Evolutionary conservation across 2,113 vertebrate genomes (phyloP), one percentile per base, ranked within the genome.

Genomic region (Psilopsiagon aymara): DNA sequence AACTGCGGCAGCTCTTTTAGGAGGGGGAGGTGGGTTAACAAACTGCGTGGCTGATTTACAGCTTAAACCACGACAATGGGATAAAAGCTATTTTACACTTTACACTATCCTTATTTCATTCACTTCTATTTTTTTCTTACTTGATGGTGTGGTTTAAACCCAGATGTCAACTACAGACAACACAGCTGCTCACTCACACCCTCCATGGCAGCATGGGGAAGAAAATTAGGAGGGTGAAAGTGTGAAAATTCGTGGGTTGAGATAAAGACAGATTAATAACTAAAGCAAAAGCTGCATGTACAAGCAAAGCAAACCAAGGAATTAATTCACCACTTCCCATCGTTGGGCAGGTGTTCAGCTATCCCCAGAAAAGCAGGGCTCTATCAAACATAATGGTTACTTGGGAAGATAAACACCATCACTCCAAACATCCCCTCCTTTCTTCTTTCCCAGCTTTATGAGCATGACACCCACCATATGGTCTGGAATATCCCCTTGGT

Each of bases 371-470:
- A 33, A 57, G 23, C 59, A 51, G 24, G 27, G 57, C 43, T 57
- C 41, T 43, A 44, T 44, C 15, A 8, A 35, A 35, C 14, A 35
- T 33, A 25, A 7, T 24, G 27, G 6, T 49, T 49, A 13, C 11
- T 57, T 37, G 25, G 0, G 0, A 64, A 28, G 43, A 49, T 14
- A 64, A 41, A 41, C 3, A 5, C 28, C 7, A 27, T 59, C 37
- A 44, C 33, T 66, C 37, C 28, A 19, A 44, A 10, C 0, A 0
- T 19, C 4, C 2, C 2, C 27, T 64, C 2, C 43, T 79, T 51
- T 27, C 31, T 71, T 78, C 63, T 37, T 44, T 8, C 8, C 35
- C 10, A 23, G 31, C 43, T 67, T 27, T 59, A 6, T 37, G 18
- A 49, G 43, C 27, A 51, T 0, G 3, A 44, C 23, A 17, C 37